A percentile compares a stretch with the other conserved stretches of the same genome.
Evolutionary conservation across 2,888 invertebrate species (phyloP).

Genomic region (Siphonodentalium dalli): DNA sequence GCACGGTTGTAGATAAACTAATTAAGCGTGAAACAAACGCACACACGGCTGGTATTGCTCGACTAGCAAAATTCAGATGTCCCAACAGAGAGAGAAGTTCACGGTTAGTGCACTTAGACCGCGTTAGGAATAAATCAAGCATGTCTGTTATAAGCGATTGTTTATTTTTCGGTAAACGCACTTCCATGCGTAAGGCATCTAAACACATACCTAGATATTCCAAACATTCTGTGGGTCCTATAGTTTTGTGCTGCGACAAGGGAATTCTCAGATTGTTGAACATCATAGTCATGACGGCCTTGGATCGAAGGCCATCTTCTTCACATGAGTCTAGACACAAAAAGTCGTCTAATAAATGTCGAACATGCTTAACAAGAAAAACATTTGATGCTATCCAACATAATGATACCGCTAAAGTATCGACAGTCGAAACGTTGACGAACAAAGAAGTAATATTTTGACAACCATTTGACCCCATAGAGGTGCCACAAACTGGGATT

Average conservation of each 20-base stretch:
- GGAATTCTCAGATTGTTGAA: conserved; percentile 25
- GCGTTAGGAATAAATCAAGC: neutral
- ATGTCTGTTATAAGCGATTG: conserved; percentile 10
- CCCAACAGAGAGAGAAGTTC: conserved; percentile 19
- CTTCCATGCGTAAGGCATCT: conserved; percentile 24
- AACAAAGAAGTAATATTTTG: conserved; percentile 20
- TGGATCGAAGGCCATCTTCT: conserved; percentile 16
- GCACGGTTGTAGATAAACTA: conserved; percentile 12
- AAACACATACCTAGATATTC: conserved; percentile 29
- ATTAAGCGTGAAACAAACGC: conserved; percentile 18
- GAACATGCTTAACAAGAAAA: conserved; percentile 14
- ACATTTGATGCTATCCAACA: conserved; percentile 26
- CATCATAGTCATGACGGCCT: conserved; percentile 17
- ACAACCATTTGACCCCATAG: conserved; percentile 24
- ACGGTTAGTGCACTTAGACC: conserved; percentile 8
- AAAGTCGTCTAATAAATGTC: conserved; percentile 29
- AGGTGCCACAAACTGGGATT: conserved; percentile 16
- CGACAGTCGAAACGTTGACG: conserved; percentile 24
- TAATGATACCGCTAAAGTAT: conserved; percentile 17
- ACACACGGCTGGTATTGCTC: conserved; percentile 10
- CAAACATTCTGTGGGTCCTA: conserved; percentile 16
- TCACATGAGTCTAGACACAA: conserved; percentile 16
- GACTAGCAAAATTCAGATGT: conserved; percentile 21
- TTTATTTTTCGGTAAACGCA: conserved; percentile 21
- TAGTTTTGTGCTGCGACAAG: conserved; percentile 18